phyloP scores from a whole-genome alignment of 1,140 invertebrate genomes.

The Potamilus streckersoni region DNA sequence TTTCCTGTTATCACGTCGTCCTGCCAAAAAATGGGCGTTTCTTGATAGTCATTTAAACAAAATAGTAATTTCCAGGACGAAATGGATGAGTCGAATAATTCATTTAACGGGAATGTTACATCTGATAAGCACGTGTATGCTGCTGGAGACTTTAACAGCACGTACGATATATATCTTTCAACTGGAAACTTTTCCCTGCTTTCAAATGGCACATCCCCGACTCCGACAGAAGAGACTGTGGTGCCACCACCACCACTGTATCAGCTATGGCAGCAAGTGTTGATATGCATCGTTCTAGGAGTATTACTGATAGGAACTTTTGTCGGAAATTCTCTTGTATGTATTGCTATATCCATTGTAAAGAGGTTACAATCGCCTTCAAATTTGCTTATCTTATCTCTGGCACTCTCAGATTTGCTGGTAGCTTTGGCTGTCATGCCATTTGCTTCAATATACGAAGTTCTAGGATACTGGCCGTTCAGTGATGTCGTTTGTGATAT shows the following conservation, averaged over 20 bases:
- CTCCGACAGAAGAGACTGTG: conserved; percentile 4
- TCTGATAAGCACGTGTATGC: no score
- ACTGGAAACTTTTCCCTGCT: no score
- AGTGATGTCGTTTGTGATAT: conserved; percentile 68
- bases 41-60: no score
- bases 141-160: no score
- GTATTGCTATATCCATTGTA: conserved; percentile 70
- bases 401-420: conserved; percentile 80
- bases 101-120: no score
- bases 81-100: no score
- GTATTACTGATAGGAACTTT: conserved; percentile 65
- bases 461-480: conserved; percentile 67
- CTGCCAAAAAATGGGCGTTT: no score
- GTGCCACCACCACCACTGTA: conserved; percentile 29
- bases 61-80: no score
- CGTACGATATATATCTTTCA: no score
- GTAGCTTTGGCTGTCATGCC: conserved; percentile 80
- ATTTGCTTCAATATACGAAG: conserved; percentile 70
- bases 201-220: no score
- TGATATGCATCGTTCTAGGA: conserved; percentile 58
- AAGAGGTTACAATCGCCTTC: conserved; percentile 71
- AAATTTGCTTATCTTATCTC: conserved; percentile 80
- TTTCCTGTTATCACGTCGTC: no score
- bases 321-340: conserved; percentile 70
- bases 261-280: conserved; percentile 46